Conservation (phyloP, 2,888 invertebrate genomes). For the Catocala nupta region DNA sequence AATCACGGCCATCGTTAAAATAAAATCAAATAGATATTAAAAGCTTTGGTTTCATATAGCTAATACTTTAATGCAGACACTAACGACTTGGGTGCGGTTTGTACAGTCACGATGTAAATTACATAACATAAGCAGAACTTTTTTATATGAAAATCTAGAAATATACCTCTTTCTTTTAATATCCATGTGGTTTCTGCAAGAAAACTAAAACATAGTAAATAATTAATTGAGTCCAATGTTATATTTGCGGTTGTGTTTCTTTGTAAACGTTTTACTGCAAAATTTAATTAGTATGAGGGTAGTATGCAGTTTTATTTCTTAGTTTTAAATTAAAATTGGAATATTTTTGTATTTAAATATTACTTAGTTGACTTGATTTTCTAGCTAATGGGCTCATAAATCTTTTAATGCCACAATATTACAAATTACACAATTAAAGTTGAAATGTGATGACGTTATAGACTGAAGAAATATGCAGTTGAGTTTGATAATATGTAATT, state of each 20-base stretch:
- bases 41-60: constrained; percentile 53
- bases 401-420: no score
- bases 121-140: constrained; percentile 33
- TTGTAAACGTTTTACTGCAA: constrained; percentile 4
- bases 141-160: constrained; percentile 23
- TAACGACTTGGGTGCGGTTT: constrained; percentile 74
- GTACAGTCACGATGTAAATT: constrained; percentile 66
- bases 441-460: no score
- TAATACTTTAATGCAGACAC: constrained; percentile 71
- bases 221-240: constrained; percentile 6
- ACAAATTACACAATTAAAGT: no score
- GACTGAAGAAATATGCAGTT: no score
- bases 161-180: neutral
- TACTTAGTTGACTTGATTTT: no score
- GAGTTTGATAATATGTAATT: no score
- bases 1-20: no score
- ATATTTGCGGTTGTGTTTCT: neutral
- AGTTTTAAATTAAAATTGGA: neutral
- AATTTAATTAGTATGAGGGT: neutral
- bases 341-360: no score
- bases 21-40: no score
- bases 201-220: neutral
- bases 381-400: no score
- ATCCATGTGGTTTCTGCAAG: neutral
- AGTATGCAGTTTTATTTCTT: neutral